These are phyloP conservation scores for Halcyon leucocephala DNA, from an alignment of 2,797 vertebrate species.

Conservation along the genomic window DNA sequence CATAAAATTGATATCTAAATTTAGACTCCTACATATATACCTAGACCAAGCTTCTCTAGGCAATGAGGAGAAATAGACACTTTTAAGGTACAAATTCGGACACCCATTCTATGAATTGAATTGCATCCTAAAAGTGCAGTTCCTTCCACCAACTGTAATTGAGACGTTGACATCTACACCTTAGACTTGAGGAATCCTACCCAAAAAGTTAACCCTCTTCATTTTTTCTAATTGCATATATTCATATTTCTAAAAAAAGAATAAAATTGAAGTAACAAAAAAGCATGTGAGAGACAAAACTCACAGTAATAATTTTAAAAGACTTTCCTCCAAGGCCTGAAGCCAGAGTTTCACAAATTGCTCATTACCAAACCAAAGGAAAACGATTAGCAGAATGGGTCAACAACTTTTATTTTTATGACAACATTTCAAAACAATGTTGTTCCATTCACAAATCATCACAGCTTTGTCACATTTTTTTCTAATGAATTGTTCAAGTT, in stretches of 20 bases:
- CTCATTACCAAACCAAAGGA: not conserved
- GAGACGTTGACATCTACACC: not conserved
- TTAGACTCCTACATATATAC: not conserved
- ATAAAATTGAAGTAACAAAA: not conserved
- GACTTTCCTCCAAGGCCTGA: not conserved
- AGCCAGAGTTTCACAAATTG: not conserved
- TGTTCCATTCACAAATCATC: not conserved
- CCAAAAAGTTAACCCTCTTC: not conserved
- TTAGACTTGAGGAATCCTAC: not conserved
- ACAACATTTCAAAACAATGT: not conserved
- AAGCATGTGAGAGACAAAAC: not conserved
- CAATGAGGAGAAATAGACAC: not conserved
- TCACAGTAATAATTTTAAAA: not conserved
- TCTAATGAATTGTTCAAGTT: not conserved
- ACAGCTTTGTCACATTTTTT: not conserved
- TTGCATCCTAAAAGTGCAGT: not conserved
- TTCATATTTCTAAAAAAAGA: not conserved
- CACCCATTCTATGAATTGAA: not conserved
- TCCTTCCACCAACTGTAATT: not conserved
- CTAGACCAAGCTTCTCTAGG: not conserved
- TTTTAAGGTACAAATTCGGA: not conserved
- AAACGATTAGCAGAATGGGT: not conserved
- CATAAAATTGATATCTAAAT: conserved; percentile 6
- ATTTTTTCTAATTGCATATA: not conserved
- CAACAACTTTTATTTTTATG: not conserved